These are phyloP conservation scores for Caenorhabditis sinica DNA, from an alignment of 2,888 invertebrate species.

Conservation along the genomic window DNA sequence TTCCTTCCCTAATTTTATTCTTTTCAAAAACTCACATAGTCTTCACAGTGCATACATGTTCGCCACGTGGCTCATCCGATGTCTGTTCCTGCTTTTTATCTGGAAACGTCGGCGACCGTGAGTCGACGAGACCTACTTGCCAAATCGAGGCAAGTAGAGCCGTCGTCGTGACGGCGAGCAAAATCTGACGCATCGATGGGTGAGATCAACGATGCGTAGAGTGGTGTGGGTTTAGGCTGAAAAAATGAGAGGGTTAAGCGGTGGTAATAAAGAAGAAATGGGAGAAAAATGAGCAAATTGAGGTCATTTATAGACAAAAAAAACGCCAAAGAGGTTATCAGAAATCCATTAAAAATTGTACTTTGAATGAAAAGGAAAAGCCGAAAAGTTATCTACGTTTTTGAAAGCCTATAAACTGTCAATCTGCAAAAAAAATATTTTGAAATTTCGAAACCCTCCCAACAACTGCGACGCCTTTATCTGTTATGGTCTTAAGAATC, in stretches of 20 bases:
- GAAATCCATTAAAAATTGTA: too few species aligned
- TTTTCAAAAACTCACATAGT: conserved; percentile 62
- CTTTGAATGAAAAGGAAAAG: too few species aligned
- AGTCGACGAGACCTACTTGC: conserved; percentile 12
- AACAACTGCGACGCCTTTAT: too few species aligned
- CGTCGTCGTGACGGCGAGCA: conserved; percentile 6
- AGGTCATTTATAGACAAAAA: neutral
- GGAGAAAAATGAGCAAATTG: neutral
- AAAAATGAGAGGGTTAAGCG: neutral
- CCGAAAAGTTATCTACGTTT: too few species aligned
- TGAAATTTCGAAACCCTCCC: too few species aligned
- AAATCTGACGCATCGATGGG: neutral
- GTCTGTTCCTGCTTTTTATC: neutral
- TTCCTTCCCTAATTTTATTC: neutral
- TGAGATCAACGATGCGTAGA: neutral
- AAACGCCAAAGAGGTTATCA: neutral
- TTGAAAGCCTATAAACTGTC: too few species aligned
- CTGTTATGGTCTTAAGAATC: too few species aligned
- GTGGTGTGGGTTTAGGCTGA: neutral
- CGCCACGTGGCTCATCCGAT: conserved; percentile 68
- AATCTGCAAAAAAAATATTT: too few species aligned
- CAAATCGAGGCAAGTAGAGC: conserved; percentile 26
- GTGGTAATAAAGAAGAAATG: neutral
- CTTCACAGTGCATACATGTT: conserved; percentile 73
- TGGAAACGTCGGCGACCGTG: conserved; percentile 19